phyloP scores from a whole-genome alignment of 2,888 invertebrate species.

The Mythimna albipuncta region DNA sequence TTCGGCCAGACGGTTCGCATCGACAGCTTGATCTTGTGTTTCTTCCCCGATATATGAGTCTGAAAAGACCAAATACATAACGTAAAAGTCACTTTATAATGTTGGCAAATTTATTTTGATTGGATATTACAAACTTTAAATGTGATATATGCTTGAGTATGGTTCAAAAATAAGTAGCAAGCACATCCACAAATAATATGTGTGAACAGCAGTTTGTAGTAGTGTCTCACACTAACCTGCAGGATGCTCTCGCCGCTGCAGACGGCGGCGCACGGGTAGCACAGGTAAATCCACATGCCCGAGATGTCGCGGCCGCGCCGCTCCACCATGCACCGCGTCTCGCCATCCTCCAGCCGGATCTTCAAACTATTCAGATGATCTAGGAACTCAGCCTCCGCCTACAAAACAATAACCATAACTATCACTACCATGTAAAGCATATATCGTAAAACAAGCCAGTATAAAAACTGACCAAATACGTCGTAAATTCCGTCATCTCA shows the following conservation, averaged over 20 bases:
- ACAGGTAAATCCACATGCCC: slow-evolving; percentile 87
- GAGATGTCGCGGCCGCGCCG: slow-evolving; percentile 83
- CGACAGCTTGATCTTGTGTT: slow-evolving; percentile 83
- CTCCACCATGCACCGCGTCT: slow-evolving; percentile 84
- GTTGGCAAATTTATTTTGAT: neutral
- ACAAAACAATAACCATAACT: slow-evolving; percentile 53
- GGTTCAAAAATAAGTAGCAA: neutral
- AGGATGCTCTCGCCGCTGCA: slow-evolving; percentile 85
- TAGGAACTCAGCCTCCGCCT: slow-evolving; percentile 87
- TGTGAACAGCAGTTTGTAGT: neutral
- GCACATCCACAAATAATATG: neutral
- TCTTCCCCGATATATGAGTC: slow-evolving; percentile 88
- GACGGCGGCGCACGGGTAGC: slow-evolving; percentile 89
- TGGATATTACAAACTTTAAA: neutral
- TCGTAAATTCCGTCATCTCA: neutral
- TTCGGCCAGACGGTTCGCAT: slow-evolving; percentile 77
- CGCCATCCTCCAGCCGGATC: slow-evolving; percentile 86
- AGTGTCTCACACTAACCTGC: slow-evolving; percentile 74
- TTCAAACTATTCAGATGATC: slow-evolving; percentile 85
- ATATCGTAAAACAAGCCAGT: slow-evolving; percentile 18
- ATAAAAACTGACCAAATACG: slow-evolving; percentile 27
- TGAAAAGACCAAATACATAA: slow-evolving; percentile 63
- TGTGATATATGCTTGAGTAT: neutral
- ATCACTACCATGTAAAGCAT: slow-evolving; percentile 25
- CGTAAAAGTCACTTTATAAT: neutral